These are phyloP conservation scores for Plumapathes pennacea DNA, from an alignment of 92 coral and sea anemone species.

Conservation along the genomic window DNA sequence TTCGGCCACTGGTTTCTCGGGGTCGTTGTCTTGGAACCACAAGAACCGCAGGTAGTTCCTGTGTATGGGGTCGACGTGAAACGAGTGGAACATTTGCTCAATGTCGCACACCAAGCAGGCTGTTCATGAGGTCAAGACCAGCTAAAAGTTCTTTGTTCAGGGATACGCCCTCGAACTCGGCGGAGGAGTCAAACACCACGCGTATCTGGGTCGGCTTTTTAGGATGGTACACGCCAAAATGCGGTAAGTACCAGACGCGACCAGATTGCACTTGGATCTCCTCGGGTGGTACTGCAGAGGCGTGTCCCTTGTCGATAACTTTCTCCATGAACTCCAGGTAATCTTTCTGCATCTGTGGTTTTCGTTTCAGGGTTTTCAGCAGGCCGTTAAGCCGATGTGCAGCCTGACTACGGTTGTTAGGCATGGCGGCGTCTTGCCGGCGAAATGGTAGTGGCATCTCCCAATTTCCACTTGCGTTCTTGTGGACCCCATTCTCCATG, in stretches of 20 bases:
- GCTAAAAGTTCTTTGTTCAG: slow-evolving; percentile 53
- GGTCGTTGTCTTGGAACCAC: slow-evolving; percentile 57
- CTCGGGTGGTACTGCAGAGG: slow-evolving; percentile 28
- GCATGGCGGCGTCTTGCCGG: slow-evolving; percentile 27
- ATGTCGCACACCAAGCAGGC: slow-evolving; percentile 42
- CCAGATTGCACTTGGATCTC: slow-evolving; percentile 21
- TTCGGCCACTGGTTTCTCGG: slow-evolving; percentile 34
- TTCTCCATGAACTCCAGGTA: slow-evolving; percentile 62
- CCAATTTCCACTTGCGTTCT: slow-evolving; percentile 55
- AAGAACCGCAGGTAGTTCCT: slow-evolving; percentile 60
- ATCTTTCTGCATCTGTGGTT: slow-evolving; percentile 56
- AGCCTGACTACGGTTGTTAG: slow-evolving; percentile 61
- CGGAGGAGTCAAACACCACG: slow-evolving; percentile 50
- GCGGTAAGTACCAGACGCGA: slow-evolving; percentile 53
- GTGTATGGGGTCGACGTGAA: slow-evolving; percentile 55
- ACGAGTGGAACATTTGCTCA: slow-evolving; percentile 47
- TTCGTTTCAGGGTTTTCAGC: slow-evolving; percentile 29
- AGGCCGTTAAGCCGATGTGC: slow-evolving; percentile 40
- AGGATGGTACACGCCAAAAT: slow-evolving; percentile 55
- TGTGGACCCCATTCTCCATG: slow-evolving; percentile 48
- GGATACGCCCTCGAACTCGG: slow-evolving; percentile 41
- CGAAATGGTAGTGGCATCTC: slow-evolving; percentile 74
- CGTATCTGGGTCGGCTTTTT: slow-evolving; percentile 54
- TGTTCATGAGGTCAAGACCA: slow-evolving; percentile 64
- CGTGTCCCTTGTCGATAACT: slow-evolving; percentile 54